Evolutionary conservation across 2,888 invertebrate genomes (phyloP).

Genomic region (Malthinus flaveolus): DNA sequence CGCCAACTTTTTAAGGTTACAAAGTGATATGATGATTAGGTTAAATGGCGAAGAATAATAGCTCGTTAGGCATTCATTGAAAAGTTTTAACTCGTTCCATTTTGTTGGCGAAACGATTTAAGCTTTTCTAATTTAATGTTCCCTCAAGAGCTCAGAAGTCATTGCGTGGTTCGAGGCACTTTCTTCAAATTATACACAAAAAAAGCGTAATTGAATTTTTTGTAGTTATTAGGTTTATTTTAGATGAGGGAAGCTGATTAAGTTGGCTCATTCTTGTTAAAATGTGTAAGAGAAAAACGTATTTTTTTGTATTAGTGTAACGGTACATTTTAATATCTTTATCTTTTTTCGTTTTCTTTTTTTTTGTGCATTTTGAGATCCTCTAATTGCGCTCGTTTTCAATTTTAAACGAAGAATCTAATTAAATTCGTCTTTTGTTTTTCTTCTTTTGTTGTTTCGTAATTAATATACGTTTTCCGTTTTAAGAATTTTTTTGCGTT

Average conservation of each 20-base stretch:
- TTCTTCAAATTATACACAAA: constrained; percentile 37
- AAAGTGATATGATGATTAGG: constrained; percentile 56
- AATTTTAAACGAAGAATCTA: constrained; percentile 13
- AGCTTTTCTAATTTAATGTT: constrained; percentile 52
- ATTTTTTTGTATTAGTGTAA: constrained; percentile 14
- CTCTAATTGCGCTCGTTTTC: constrained; percentile 19
- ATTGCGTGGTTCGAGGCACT: constrained; percentile 36
- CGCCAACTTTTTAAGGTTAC: constrained; percentile 45
- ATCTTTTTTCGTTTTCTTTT: too few species aligned
- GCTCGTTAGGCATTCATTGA: constrained; percentile 56
- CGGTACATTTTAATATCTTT: constrained; percentile 19
- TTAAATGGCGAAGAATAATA: constrained; percentile 56
- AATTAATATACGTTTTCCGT: constrained; percentile 14
- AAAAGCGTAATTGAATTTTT: constrained; percentile 45
- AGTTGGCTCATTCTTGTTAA: constrained; percentile 22
- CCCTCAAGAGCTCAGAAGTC: constrained; percentile 30
- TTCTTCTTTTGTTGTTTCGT: constrained; percentile 10
- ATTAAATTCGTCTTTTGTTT: constrained; percentile 16
- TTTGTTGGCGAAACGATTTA: constrained; percentile 49
- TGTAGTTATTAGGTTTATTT: constrained; percentile 30
- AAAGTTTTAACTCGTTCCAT: constrained; percentile 51
- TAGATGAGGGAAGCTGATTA: constrained; percentile 27
- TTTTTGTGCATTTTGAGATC: constrained; percentile 12
- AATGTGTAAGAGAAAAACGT: constrained; percentile 6
- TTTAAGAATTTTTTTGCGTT: constrained; percentile 1